Base-by-base conservation (phyloP, 2,797 vertebrate species). In the Peromyscus attwateri region DNA sequence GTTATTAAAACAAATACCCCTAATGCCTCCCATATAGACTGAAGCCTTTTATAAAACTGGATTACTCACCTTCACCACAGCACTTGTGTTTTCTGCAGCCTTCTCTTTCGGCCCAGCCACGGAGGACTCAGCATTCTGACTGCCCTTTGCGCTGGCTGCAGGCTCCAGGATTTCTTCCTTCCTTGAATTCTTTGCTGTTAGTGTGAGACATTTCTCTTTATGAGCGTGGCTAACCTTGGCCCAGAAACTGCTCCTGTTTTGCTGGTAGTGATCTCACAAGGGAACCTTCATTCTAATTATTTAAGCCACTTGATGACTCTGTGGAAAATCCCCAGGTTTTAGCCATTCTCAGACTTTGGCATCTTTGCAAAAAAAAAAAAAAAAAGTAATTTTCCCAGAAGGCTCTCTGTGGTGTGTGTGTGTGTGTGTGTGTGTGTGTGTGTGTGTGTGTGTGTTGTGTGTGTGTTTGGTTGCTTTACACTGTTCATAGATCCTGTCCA, bases 201-300 rank as follows among this genome's bases (percentile, higher is more conserved):
- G 68, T 96, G 96, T 96, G 97, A 98, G 95, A 95, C 95, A 94
- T 97, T 97, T 93, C 97, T 97, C 90, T 95, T 96, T 95, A 95
- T 94, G 96, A n/a, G 14, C 96, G 98, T 96, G 97, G 98, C 93
- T 98, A 89, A 98, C 98, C 95, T 97, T 98, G 96, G 97, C 97
- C 95, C 94, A 94, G 96, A 98, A 97, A 85, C 91, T 75, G 82
- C 82, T 96, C 85, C 94, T 68, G 29, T 84, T 95, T 98, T 92
- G 91, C 87, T 87, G 34, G 46, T n/a, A 68, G 70, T 82, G 77
- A 76, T 89, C 91, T 92, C 77, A 95, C 31, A 37, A 77, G 66
- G 83, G 80, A 76, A 4, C 66, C 92, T 98, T 96, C 93, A 66
- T 96, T 97, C 52, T 94, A 97, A 95, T 97, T 98, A 96, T 97